Percentiles rank a stretch among this genome's conserved stretches.
These are phyloP conservation scores for Salvelinus sp. DNA, from an alignment of 2,113 vertebrate species.

Conservation along the genomic window DNA sequence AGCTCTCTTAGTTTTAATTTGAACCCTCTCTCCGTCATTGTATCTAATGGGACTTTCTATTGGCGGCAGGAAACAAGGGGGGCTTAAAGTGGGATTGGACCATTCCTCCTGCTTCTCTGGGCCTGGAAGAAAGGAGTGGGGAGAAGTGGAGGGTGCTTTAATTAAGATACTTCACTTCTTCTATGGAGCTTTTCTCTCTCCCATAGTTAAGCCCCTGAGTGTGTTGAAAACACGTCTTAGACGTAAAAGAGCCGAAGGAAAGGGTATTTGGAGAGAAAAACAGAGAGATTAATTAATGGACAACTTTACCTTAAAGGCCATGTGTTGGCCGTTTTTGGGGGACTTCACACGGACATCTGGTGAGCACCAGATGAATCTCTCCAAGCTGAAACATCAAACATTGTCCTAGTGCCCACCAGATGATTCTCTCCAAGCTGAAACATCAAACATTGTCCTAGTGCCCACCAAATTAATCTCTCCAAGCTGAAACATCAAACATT, in stretches of 20 bases:
- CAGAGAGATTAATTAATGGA: conserved; percentile 49
- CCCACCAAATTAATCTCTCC: not conserved
- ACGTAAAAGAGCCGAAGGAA: conserved; percentile 34
- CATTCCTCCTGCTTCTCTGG: conserved; percentile 52
- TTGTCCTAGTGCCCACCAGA: not conserved
- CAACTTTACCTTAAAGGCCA: conserved; percentile 43
- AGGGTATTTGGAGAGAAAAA: conserved; percentile 26
- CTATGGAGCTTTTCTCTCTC: conserved; percentile 46
- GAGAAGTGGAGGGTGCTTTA: conserved; percentile 65
- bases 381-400: too few relatives aligned
- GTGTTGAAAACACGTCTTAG: conserved; percentile 37
- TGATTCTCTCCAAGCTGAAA: not conserved
- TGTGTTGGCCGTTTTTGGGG: conserved; percentile 20
- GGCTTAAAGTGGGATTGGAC: conserved; percentile 52
- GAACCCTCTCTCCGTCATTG: conserved; percentile 59
- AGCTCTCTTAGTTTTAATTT: conserved; percentile 56
- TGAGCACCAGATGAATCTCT: not conserved
- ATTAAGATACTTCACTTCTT: conserved; percentile 67
- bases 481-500: not conserved
- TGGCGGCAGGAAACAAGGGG: conserved; percentile 54
- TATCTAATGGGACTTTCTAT: conserved; percentile 71
- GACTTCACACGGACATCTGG: conserved; percentile 2
- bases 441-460: not conserved
- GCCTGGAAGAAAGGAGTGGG: conserved; percentile 52
- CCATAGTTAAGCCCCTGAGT: conserved; percentile 38